These are phyloP conservation scores for Cinara cedri DNA, from an alignment of 2,888 invertebrate species.

Conservation along the genomic window DNA sequence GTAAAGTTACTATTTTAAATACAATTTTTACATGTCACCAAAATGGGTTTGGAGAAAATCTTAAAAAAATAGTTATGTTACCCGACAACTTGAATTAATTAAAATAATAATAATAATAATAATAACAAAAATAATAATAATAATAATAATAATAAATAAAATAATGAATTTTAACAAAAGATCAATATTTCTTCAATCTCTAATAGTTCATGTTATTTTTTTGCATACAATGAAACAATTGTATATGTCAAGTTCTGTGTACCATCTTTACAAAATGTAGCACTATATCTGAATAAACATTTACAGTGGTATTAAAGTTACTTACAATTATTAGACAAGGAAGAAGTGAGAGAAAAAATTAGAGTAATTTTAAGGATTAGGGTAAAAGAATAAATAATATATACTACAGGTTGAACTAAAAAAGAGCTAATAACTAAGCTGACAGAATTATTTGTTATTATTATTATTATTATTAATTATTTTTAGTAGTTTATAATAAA, in stretches of 20 bases:
- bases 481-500: conserved; percentile 36
- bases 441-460: conserved; percentile 13
- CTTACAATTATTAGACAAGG: background rate
- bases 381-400: background rate
- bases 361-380: background rate
- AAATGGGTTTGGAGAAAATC: conserved; percentile 21
- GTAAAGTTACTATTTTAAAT: conserved; percentile 1
- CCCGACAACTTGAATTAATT: background rate
- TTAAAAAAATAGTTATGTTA: background rate
- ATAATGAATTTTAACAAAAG: conserved; percentile 25
- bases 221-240: conserved; percentile 37
- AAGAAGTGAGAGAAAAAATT: background rate
- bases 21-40: background rate
- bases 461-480: background rate
- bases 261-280: conserved; percentile 11
- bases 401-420: conserved; percentile 1
- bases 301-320: background rate
- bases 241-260: conserved; percentile 5
- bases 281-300: background rate
- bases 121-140: too few relatives aligned
- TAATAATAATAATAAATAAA: background rate
- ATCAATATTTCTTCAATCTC: background rate
- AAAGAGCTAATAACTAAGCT: background rate
- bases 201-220: background rate
- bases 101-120: too few relatives aligned